Percentiles rank a stretch among this genome's conserved stretches.
Conservation (phyloP, 2,888 invertebrate genomes). For the Drosophila anomalata region DNA sequence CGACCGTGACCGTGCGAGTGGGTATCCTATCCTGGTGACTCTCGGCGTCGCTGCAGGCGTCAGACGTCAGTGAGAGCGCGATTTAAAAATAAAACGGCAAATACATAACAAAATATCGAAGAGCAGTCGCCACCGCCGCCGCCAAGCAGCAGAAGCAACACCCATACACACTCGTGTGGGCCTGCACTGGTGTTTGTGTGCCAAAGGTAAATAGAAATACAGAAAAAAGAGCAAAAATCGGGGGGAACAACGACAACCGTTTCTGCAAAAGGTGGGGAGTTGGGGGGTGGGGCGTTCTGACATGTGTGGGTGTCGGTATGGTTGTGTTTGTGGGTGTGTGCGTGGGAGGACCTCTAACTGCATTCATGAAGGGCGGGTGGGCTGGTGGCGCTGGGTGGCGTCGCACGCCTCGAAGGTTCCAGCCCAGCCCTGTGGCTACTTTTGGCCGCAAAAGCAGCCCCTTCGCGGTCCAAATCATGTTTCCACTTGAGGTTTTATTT, state of each 20-base stretch:
- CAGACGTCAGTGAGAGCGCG: constrained; percentile 50
- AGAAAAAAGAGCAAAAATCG: constrained; percentile 33
- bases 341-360: constrained; percentile 22
- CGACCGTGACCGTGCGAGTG: constrained; percentile 14
- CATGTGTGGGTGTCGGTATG: not conserved
- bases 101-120: constrained; percentile 74
- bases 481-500: constrained; percentile 48
- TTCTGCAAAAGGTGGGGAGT: constrained; percentile 8
- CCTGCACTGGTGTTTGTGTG: constrained; percentile 63
- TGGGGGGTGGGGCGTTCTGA: not conserved
- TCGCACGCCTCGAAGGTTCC: constrained; percentile 14
- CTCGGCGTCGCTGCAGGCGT: constrained; percentile 24
- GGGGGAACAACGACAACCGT: constrained; percentile 49
- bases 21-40: constrained; percentile 20
- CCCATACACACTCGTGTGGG: constrained; percentile 50
- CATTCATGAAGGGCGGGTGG: constrained; percentile 12
- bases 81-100: constrained; percentile 79
- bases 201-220: constrained; percentile 68
- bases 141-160: constrained; percentile 40
- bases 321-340: not conserved
- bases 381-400: constrained; percentile 7
- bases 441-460: constrained; percentile 1
- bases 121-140: constrained; percentile 32
- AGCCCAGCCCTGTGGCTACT: not conserved
- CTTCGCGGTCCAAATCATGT: constrained; percentile 32